These are phyloP conservation scores for Ceyx melanurus DNA, from an alignment of 2,113 vertebrate genomes.

Conservation along the genomic window DNA sequence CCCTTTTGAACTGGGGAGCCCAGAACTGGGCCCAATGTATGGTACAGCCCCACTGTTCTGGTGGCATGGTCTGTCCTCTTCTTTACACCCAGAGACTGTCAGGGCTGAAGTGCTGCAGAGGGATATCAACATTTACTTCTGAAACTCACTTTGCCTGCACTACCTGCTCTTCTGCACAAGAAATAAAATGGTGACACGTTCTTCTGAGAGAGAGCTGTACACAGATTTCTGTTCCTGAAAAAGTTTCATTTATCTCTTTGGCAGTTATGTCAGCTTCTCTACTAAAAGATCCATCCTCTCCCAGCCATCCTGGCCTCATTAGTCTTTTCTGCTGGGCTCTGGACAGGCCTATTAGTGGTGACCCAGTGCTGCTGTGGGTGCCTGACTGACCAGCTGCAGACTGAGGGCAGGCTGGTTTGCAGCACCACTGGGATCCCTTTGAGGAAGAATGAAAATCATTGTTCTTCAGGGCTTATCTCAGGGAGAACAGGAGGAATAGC, in stretches of 20 bases:
- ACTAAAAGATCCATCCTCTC: background rate
- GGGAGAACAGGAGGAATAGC: background rate
- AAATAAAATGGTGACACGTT: background rate
- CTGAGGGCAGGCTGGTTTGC: background rate
- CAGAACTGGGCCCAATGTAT: background rate
- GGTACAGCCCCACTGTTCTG: background rate
- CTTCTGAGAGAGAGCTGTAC: background rate
- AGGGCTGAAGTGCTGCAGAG: background rate
- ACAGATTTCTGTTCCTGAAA: background rate
- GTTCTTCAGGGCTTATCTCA: background rate
- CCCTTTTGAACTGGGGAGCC: too few relatives aligned
- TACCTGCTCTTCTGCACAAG: background rate
- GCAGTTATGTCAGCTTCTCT: background rate
- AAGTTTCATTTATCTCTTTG: background rate
- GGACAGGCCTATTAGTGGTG: background rate
- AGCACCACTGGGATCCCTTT: background rate
- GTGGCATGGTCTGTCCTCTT: background rate
- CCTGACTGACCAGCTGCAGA: background rate
- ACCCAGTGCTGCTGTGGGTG: background rate
- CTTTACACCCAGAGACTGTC: accelerated
- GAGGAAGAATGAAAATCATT: background rate
- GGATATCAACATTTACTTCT: background rate
- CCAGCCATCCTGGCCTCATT: background rate
- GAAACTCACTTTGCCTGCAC: background rate
- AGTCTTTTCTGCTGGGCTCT: background rate